Percentiles rank a stretch among this genome's conserved stretches.
Conservation (phyloP, 2,888 invertebrate genomes). For the Spodoptera exigua region DNA sequence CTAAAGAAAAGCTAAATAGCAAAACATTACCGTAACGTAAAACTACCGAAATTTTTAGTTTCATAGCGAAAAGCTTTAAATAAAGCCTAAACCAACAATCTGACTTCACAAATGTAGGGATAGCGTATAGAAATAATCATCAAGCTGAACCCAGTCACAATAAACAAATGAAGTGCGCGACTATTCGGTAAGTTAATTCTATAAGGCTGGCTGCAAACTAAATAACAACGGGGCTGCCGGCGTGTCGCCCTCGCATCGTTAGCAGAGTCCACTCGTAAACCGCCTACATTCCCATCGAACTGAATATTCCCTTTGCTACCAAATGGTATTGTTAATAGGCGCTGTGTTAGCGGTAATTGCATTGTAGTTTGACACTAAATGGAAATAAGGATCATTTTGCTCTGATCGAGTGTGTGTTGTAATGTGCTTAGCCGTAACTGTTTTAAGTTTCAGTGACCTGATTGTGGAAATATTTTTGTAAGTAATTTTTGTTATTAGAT, state of each 20-base stretch:
- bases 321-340: conserved; percentile 68
- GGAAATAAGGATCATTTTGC: not conserved
- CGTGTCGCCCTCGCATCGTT: conserved; percentile 53
- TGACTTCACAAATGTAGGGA: too few relatives aligned
- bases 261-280: conserved; percentile 56
- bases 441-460: too few relatives aligned
- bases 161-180: conserved; percentile 40
- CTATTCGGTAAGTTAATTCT: conserved; percentile 34
- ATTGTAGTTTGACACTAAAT: conserved; percentile 23
- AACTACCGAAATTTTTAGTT: too few relatives aligned
- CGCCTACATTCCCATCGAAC: conserved; percentile 60
- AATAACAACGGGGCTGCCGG: conserved; percentile 52
- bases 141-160: conserved; percentile 26
- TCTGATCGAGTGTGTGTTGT: too few relatives aligned
- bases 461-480: too few relatives aligned
- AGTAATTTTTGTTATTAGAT: too few relatives aligned
- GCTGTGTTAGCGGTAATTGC: conserved; percentile 29
- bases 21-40: too few relatives aligned
- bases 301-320: conserved; percentile 66
- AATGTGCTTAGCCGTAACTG: too few relatives aligned
- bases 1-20: too few relatives aligned
- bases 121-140: not conserved
- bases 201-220: conserved; percentile 56
- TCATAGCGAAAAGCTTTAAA: too few relatives aligned
- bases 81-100: too few relatives aligned